Evolutionary conservation across 2,113 vertebrate genomes (phyloP).

Genomic region (Leptocoma aspasia): DNA sequence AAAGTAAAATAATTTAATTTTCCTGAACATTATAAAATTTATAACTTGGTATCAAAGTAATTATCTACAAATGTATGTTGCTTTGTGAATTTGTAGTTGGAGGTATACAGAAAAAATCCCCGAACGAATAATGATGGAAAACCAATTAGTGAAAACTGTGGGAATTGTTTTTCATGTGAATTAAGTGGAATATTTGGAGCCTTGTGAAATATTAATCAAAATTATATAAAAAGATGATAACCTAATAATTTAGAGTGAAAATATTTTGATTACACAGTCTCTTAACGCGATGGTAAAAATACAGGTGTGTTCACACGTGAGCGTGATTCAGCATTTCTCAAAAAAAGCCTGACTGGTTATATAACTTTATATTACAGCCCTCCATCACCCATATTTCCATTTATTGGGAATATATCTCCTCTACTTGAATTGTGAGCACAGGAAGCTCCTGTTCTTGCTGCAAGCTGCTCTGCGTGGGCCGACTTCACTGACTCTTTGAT

Average conservation of each 20-base stretch:
- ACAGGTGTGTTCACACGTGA: not conserved
- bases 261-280: not conserved
- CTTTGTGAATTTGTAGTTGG: not conserved
- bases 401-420: not conserved
- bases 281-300: not conserved
- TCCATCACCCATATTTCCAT: not conserved
- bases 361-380: not conserved
- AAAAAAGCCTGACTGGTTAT: not conserved
- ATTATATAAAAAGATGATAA: not conserved
- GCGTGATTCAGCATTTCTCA: not conserved
- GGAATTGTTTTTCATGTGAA: not conserved
- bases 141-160: not conserved
- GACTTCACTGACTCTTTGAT: not conserved
- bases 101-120: not conserved
- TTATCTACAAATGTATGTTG: not conserved
- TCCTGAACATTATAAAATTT: not conserved
- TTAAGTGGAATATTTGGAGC: not conserved
- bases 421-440: not conserved
- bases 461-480: not conserved
- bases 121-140: not conserved
- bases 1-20: not conserved
- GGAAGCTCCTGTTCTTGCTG: not conserved
- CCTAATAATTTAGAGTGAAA: not conserved
- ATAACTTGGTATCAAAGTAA: not conserved
- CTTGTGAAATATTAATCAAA: not conserved